Percentiles rank a stretch among this genome's conserved stretches.
These are phyloP conservation scores for Timema cristinae DNA, from an alignment of 2,888 invertebrate genomes.

Conservation along the genomic window DNA sequence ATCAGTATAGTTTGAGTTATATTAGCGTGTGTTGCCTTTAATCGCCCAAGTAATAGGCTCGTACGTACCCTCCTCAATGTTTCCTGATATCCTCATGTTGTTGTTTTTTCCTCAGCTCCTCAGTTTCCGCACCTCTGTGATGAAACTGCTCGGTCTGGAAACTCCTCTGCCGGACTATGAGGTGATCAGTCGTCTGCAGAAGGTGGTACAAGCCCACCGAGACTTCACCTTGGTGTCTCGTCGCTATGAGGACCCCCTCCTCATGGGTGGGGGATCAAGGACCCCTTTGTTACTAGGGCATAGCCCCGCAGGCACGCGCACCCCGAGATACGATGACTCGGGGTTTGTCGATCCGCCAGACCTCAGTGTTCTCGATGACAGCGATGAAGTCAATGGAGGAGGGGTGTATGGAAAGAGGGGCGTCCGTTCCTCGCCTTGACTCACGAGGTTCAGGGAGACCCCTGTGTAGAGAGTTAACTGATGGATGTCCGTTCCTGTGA, in stretches of 20 bases:
- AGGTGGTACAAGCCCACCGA: slow-evolving; percentile 79
- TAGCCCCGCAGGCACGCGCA: slow-evolving; percentile 59
- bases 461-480: background rate
- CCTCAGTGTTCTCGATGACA: slow-evolving; percentile 51
- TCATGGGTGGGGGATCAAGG: slow-evolving; percentile 44
- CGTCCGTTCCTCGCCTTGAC: slow-evolving; percentile 36
- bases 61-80: too few relatives aligned
- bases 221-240: slow-evolving; percentile 81
- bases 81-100: too few relatives aligned
- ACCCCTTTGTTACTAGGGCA: slow-evolving; percentile 50
- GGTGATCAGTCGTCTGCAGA: slow-evolving; percentile 72
- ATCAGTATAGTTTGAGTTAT: too few relatives aligned
- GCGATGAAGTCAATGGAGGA: slow-evolving; percentile 56
- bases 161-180: slow-evolving; percentile 71
- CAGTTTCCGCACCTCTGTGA: slow-evolving; percentile 70
- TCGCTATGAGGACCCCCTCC: slow-evolving; percentile 60
- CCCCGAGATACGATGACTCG: slow-evolving; percentile 59
- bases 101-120: slow-evolving; percentile 51
- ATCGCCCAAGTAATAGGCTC: too few relatives aligned
- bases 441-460: background rate
- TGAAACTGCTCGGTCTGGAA: slow-evolving; percentile 68
- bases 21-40: too few relatives aligned
- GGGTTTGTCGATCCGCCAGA: slow-evolving; percentile 66
- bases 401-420: slow-evolving; percentile 56
- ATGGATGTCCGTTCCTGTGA: too few relatives aligned